Evolutionary conservation across 2,888 invertebrate species (phyloP).

Genomic region (Subacronicta megacephala): DNA sequence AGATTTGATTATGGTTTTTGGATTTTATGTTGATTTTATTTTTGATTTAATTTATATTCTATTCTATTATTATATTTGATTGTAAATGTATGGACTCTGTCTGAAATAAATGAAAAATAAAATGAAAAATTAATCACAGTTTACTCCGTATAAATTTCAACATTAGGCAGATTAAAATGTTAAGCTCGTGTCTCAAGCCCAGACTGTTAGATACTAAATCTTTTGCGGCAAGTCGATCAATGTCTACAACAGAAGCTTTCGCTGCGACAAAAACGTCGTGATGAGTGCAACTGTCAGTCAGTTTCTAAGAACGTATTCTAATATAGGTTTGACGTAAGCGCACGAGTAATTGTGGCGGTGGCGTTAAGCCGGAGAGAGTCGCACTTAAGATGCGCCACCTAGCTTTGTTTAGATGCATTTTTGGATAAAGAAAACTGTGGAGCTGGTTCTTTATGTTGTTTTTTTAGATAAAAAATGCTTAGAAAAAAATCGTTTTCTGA

Average conservation of each 20-base stretch:
- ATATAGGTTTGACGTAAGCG: constrained; percentile 58
- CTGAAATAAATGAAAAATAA: too few species aligned
- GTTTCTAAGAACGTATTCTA: constrained; percentile 51
- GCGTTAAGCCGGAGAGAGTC: constrained; percentile 70
- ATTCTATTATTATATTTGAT: too few species aligned
- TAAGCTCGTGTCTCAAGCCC: neutral
- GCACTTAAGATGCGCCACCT: constrained; percentile 71
- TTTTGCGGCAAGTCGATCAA: neutral
- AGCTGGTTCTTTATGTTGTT: constrained; percentile 42
- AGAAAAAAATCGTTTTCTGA: too few species aligned
- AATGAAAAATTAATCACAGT: too few species aligned
- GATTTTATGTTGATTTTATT: too few species aligned
- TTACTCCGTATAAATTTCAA: too few species aligned
- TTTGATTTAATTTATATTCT: too few species aligned
- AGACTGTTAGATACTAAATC: neutral
- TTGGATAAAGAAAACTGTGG: constrained; percentile 61
- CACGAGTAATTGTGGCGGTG: constrained; percentile 31
- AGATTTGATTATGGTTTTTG: too few species aligned
- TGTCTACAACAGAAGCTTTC: constrained; percentile 15
- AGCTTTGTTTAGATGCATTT: constrained; percentile 80
- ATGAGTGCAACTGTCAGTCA: constrained; percentile 26
- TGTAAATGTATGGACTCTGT: too few species aligned
- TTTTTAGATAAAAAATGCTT: too few species aligned
- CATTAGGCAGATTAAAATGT: too few species aligned
- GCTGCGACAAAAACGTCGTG: constrained; percentile 43